Conservation (phyloP, 2,113 vertebrate species). For the Ochotona princeps region DNA sequence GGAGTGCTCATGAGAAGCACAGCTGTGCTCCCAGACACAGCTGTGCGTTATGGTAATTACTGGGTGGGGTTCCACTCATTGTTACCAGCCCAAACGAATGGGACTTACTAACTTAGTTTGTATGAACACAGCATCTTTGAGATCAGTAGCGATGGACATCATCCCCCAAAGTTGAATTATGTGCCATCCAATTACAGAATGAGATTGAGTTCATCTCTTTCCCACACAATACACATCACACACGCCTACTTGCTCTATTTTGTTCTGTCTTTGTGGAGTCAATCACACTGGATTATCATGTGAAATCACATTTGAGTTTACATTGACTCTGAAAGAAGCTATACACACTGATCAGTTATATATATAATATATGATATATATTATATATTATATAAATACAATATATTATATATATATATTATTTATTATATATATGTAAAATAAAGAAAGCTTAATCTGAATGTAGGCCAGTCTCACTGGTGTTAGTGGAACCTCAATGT, state of each 20-base stretch:
- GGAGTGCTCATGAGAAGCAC: conserved; percentile 44
- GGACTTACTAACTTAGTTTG: neutral
- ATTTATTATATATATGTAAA: neutral
- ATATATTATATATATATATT: too few relatives aligned
- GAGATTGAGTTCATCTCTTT: conserved; percentile 5
- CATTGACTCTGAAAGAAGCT: conserved; percentile 71
- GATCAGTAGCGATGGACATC: conserved; percentile 4
- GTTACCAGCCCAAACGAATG: neutral
- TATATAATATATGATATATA: neutral
- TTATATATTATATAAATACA: too few relatives aligned
- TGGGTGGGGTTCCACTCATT: conserved; percentile 12
- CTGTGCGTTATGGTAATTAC: conserved; percentile 52
- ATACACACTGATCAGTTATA: conserved; percentile 46
- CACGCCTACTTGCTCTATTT: neutral
- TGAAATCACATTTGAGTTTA: conserved; percentile 70
- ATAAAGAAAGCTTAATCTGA: conserved; percentile 59
- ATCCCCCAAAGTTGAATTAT: conserved; percentile 27
- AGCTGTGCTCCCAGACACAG: conserved; percentile 74
- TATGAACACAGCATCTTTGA: neutral
- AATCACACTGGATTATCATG: conserved; percentile 75
- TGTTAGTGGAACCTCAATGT: neutral
- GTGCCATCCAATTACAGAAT: conserved; percentile 40
- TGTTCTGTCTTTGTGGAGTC: conserved; percentile 73
- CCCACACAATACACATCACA: neutral
- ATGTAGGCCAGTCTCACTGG: neutral